Conservation (phyloP, 2,113 vertebrate genomes). For the Lota lota region DNA sequence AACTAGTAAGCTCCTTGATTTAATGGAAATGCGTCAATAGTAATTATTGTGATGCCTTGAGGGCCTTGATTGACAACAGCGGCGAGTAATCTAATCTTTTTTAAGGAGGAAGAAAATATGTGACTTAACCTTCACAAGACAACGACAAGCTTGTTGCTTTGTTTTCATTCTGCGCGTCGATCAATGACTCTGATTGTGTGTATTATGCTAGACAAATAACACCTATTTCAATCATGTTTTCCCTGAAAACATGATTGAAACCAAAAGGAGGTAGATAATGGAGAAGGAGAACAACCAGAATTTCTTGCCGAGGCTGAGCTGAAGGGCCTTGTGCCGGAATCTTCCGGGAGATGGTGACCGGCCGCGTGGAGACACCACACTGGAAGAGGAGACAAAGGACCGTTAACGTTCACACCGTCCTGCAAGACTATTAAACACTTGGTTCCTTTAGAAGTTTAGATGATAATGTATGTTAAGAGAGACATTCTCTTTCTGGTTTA, state of each 20-base stretch:
- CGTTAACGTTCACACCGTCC: constrained; percentile 27
- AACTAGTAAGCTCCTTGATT: too few relatives aligned
- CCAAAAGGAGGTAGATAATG: constrained; percentile 38
- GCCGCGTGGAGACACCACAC: constrained; percentile 38
- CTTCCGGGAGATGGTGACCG: constrained; percentile 38
- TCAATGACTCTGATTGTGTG: constrained; percentile 31
- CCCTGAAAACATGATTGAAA: constrained; percentile 5
- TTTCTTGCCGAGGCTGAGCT: constrained; percentile 69
- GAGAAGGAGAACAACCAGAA: constrained; percentile 64
- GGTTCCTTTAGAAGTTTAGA: too few relatives aligned
- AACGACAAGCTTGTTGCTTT: constrained; percentile 6
- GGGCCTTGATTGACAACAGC: constrained; percentile 10
- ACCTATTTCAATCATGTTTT: too few relatives aligned
- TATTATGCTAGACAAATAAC: too few relatives aligned
- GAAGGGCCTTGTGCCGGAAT: constrained; percentile 67
- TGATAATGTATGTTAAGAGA: neutral
- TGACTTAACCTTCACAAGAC: neutral
- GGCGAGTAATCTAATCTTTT: constrained; percentile 17
- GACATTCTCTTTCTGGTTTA: neutral
- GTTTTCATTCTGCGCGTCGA: constrained; percentile 37
- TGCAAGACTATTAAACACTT: too few relatives aligned
- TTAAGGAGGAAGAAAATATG: constrained; percentile 6
- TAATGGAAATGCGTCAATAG: neutral
- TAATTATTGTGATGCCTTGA: constrained; percentile 7
- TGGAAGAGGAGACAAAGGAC: constrained; percentile 34